Base-by-base conservation (phyloP, 2,797 vertebrate genomes). In the Sparus aurata region DNA sequence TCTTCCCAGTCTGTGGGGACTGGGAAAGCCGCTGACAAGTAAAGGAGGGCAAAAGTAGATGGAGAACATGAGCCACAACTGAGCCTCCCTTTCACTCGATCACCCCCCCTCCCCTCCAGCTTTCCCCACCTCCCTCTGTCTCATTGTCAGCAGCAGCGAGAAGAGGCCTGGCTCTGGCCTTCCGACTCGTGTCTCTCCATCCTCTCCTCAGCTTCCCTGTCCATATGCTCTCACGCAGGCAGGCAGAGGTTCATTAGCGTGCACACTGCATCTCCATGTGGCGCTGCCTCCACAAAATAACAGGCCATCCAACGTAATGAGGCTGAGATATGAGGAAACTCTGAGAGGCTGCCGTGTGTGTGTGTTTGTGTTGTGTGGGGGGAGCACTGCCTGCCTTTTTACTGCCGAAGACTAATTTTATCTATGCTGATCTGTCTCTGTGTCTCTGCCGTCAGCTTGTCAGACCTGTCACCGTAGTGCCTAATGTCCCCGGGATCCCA, bases 401-500 rank as follows among this genome's bases (percentile, higher is more conserved):
- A 64, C 65, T 61, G 77, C 83, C 11, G 74, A 83, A 90, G 82
- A 91, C 91, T 93, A 84, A 95, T 94, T 92, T 90, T 90, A 88
- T 86, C 79, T 86, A 69, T 87, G 85, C 85, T 91, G 82, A 86
- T 92, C 53, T 88, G 87, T 91, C 66, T 84, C 75, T 85, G 77
- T 95, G 88, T 95, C 76, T 93, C 63, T 91, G 84, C 93, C 89
- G 89, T 95, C 95, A 99, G 98, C 96, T 98, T 93, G 97, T 99
- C 96, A 97, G 98, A 96, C 98, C 98, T 92, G 96, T 99, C 97
- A 98, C 98, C 96, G 94, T 98, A 94, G 97, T 99, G 97, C 98
- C 98, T 96, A 98, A 96, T 91, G 95, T 99, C 91, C 97, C 97
- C 85, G 98, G 98, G 91, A 99, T 99, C 91, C 98, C 98, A 90